Percentiles rank a stretch among this genome's conserved stretches.
Conservation (phyloP, 2,888 invertebrate genomes). For the Temnothorax rugatulus region DNA sequence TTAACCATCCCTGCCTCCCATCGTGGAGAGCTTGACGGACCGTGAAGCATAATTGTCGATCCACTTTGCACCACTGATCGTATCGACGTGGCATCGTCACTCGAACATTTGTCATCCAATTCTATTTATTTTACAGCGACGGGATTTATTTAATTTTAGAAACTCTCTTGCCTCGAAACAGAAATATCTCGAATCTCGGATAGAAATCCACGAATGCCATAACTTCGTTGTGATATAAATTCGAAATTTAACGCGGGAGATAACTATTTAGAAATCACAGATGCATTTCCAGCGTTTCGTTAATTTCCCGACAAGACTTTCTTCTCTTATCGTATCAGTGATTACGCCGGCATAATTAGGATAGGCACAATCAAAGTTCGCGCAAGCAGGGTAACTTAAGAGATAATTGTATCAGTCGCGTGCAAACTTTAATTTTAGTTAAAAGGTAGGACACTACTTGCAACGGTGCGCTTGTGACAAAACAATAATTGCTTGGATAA, state of each 20-base stretch:
- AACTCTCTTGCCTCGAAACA: background rate
- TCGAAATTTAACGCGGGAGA: background rate
- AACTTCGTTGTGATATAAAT: background rate
- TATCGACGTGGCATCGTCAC: conserved; percentile 26
- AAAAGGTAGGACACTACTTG: background rate
- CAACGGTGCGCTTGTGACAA: background rate
- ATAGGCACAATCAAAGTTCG: background rate
- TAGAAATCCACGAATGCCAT: background rate
- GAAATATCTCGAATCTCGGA: background rate
- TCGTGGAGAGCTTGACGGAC: conserved; percentile 44
- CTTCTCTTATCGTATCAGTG: background rate
- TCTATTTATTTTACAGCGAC: conserved; percentile 35
- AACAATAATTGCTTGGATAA: conserved; percentile 28
- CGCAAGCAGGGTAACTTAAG: too few species aligned
- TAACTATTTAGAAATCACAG: background rate
- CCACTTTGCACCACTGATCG: conserved; percentile 45
- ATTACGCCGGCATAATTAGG: background rate
- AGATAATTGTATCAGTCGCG: background rate
- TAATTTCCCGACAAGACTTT: background rate
- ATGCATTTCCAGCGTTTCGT: background rate
- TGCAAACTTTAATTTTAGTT: background rate
- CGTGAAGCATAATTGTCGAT: conserved; percentile 55
- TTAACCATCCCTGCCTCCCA: conserved; percentile 31
- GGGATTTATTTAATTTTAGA: conserved; percentile 27
- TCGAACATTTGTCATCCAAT: conserved; percentile 45